Evolutionary conservation across 2,797 vertebrate genomes (phyloP).

Genomic region (Vespertilio murinus): DNA sequence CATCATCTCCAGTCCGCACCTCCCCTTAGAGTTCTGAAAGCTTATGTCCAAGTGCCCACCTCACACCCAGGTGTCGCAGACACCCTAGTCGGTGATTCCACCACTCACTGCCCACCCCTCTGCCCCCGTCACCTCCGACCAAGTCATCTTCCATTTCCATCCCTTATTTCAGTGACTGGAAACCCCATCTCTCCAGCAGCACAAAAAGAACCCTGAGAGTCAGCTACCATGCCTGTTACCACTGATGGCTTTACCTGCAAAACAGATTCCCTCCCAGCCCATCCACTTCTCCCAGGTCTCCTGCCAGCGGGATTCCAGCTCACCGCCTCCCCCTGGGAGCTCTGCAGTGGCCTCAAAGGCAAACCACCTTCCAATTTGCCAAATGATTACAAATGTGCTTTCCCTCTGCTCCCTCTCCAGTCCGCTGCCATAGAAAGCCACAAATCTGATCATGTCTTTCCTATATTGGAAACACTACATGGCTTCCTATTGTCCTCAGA

Average conservation of each 20-base stretch:
- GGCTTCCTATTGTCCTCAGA: background rate
- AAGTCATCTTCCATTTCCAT: background rate
- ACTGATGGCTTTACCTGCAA: background rate
- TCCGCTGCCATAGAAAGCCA: background rate
- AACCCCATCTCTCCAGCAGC: background rate
- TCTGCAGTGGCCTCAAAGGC: background rate
- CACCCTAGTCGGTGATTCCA: background rate
- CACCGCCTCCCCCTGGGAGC: background rate
- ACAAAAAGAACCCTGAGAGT: background rate
- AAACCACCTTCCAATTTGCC: background rate
- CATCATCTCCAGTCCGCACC: background rate
- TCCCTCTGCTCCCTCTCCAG: conserved; percentile 18
- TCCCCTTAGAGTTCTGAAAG: background rate
- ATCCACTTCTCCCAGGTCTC: background rate
- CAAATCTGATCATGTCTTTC: background rate
- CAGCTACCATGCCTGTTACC: too few relatives aligned
- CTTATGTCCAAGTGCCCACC: background rate
- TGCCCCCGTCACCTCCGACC: background rate
- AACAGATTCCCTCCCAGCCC: background rate
- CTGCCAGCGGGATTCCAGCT: background rate
- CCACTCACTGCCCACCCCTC: background rate
- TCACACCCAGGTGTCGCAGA: background rate
- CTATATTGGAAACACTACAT: conserved; percentile 13
- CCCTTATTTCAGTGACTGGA: background rate
- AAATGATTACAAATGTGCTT: background rate